A percentile compares a stretch with the other conserved stretches of the same genome.
These are phyloP conservation scores for Caenorhabditis becei DNA, from an alignment of 2,888 invertebrate species.

Conservation along the genomic window DNA sequence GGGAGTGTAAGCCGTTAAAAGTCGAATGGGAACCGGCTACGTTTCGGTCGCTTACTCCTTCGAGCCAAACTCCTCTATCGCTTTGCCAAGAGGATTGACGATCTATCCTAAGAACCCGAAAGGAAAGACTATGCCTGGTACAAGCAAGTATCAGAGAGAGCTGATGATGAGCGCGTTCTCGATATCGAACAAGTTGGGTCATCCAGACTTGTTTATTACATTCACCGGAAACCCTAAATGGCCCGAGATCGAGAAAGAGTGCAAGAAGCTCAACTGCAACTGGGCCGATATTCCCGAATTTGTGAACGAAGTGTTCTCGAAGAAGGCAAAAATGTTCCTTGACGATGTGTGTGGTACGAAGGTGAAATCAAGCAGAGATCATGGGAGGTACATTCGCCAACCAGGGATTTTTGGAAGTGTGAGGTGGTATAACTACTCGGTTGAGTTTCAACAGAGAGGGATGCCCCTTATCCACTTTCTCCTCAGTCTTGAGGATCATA, in stretches of 20 bases:
- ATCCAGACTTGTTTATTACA: constrained; percentile 29
- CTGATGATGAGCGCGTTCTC: constrained; percentile 20
- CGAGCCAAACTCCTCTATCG: too few relatives aligned
- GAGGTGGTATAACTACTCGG: constrained; percentile 22
- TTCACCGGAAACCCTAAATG: constrained; percentile 30
- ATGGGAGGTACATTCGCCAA: too few relatives aligned
- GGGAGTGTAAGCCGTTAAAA: too few relatives aligned
- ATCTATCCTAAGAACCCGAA: too few relatives aligned
- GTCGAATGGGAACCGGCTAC: too few relatives aligned
- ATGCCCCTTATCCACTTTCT: constrained; percentile 40
- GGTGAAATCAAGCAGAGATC: neutral
- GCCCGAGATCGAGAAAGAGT: constrained; percentile 20
- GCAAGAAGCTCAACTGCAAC: neutral
- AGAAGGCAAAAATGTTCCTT: constrained; percentile 14
- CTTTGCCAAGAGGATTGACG: too few relatives aligned
- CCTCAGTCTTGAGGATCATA: constrained; percentile 9
- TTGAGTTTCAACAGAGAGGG: constrained; percentile 47
- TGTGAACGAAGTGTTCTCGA: constrained; percentile 17
- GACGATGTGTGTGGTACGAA: constrained; percentile 7
- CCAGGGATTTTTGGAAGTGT: constrained; percentile 28
- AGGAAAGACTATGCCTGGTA: constrained; percentile 3
- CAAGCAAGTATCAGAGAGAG: constrained; percentile 17
- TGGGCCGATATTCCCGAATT: constrained; percentile 31
- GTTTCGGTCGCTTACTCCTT: too few relatives aligned
- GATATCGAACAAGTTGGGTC: constrained; percentile 6